A percentile compares a stretch with the other conserved stretches of the same genome.
Evolutionary conservation across 2,797 vertebrate genomes (phyloP).

Genomic region (Urocyon cinereoargenteus): DNA sequence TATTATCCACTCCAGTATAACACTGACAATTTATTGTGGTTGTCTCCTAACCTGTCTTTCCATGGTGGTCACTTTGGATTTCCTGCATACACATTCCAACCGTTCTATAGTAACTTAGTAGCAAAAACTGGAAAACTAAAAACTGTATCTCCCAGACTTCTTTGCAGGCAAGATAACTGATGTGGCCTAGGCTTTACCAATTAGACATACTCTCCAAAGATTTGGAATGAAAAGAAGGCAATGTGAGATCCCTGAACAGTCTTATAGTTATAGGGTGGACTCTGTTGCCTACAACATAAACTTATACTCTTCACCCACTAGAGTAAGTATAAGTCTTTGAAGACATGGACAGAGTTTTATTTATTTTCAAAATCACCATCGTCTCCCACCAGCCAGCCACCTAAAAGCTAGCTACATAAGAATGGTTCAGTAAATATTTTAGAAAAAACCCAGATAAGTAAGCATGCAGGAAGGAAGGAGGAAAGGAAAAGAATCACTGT

Average conservation of each 20-base stretch:
- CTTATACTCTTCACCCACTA: not conserved
- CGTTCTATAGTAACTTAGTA: not conserved
- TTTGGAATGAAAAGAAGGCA: not conserved
- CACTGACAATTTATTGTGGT: not conserved
- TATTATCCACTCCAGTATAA: not conserved
- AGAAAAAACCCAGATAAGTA: not conserved
- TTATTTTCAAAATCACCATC: not conserved
- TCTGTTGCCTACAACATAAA: not conserved
- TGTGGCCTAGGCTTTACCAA: not conserved
- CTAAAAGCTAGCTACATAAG: not conserved
- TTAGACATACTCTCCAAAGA: not conserved
- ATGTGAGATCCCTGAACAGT: not conserved
- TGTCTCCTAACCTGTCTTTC: not conserved
- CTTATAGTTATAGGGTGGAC: not conserved
- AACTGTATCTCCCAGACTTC: not conserved
- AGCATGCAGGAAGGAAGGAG: not conserved
- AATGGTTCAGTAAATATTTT: not conserved
- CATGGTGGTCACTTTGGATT: not conserved
- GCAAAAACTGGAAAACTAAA: not conserved
- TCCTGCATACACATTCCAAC: not conserved
- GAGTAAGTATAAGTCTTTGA: not conserved
- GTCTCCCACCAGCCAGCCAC: not conserved
- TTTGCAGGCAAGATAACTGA: not conserved
- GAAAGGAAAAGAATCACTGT: not conserved
- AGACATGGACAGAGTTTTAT: not conserved